Conservation (phyloP, 2,797 vertebrate genomes). For the Sus cebifrons region DNA sequence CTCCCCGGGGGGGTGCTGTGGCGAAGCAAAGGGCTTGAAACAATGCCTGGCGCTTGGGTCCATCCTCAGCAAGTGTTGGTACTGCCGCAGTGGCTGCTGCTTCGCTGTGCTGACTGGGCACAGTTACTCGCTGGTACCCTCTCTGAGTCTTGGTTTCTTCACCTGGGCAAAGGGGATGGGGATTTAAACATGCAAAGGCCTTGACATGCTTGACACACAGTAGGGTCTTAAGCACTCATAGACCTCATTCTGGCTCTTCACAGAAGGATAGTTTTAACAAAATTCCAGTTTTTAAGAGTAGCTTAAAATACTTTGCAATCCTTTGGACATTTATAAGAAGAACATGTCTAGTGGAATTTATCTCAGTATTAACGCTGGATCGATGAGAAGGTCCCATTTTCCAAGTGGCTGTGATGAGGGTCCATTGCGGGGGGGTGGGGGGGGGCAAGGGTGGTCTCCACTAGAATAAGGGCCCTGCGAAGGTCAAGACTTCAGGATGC, state of each 20-base stretch:
- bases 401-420: neutral
- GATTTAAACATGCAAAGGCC: neutral
- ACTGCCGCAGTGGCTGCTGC: fast-evolving
- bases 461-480: neutral
- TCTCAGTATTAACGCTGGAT: fast-evolving
- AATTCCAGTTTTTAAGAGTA: neutral
- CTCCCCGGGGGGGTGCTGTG: fast-evolving
- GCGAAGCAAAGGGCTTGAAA: neutral
- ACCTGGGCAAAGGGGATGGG: neutral
- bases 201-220: neutral
- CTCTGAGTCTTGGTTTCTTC: neutral
- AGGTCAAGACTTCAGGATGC: fast-evolving
- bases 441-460: neutral
- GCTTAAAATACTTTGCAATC: neutral
- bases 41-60: fast-evolving
- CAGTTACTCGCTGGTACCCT: neutral
- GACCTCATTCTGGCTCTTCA: no score
- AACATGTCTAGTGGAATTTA: neutral
- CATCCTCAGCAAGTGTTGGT: fast-evolving
- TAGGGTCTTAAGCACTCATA: neutral
- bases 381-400: neutral
- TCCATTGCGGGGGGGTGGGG: no score
- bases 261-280: neutral
- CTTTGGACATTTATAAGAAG: neutral
- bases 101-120: neutral